Base-by-base conservation (phyloP, 2,888 invertebrate species). In the Teleiodes luculella region DNA sequence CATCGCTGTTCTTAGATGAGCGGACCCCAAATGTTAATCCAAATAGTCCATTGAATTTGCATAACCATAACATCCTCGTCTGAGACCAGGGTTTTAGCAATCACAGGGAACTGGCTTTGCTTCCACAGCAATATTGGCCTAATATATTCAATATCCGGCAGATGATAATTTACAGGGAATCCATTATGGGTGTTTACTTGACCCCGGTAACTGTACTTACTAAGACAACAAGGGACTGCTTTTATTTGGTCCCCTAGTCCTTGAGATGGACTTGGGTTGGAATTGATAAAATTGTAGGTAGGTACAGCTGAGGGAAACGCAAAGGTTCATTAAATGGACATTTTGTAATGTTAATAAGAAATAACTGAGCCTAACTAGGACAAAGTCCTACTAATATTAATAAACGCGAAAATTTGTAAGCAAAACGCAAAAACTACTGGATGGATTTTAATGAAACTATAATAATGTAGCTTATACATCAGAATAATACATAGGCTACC, bases 151-250 rank as follows among this genome's bases (percentile, higher is more conserved):
- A 89, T 89, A 88, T 89, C 87, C 87, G 88, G 64, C 73, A 78
- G 76, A 88, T 87, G 86, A 88, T 89, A 89, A 89, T 88, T 86
- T 80, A 85, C 77, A 70, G 81, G 73, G 74, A 90, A 87, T 90
- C 89, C 90, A 90, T 90, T 90, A 90, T 80, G 86, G 84, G 70
- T 88, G 88, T 90, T 90, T 88, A 86, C 89, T 89, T 90, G 90
- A 90, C 90, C 90, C 83, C 85, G 84, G 83, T n/a, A n/a, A n/a
- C n/a, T n/a, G n/a, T 89, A 88, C 90, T 90, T 89, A 81, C 88
- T 90, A 86, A 90, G 87, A 90, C 86, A 90, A 90, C 89, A 90
- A 74, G 87, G 87, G 88, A 77, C 78, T 80, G 76, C 61, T 64
- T 60, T 65, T 65, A 65, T 66, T 74, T 71, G 67, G 68, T 72